Conservation (phyloP, 2,113 vertebrate genomes). For the Astatoreochromis straeleni region DNA sequence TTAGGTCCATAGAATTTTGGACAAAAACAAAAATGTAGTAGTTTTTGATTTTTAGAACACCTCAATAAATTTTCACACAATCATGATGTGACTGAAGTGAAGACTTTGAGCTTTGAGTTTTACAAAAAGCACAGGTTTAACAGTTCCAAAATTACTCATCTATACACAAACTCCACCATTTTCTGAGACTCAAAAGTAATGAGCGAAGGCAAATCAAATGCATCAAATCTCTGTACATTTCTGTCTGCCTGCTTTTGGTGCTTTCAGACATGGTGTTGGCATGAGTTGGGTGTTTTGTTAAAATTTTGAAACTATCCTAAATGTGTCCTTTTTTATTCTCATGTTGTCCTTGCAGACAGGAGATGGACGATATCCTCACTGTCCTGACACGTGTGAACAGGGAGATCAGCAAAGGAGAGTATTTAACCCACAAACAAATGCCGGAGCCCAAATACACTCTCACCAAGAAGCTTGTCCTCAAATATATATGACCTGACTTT, state of each 20-base stretch:
- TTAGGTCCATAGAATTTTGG: background rate
- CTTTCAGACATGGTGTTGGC: background rate
- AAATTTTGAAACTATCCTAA: rapidly evolving
- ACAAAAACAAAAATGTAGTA: background rate
- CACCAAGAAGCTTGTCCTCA: constrained; percentile 78
- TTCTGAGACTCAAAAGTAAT: background rate
- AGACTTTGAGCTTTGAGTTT: background rate
- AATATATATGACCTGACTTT: background rate
- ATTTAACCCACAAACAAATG: constrained; percentile 71
- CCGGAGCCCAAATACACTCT: constrained; percentile 81
- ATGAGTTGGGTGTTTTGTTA: background rate
- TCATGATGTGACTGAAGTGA: too few species aligned
- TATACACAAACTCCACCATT: rapidly evolving
- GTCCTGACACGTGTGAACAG: constrained; percentile 81
- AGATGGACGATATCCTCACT: constrained; percentile 69
- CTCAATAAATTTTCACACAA: background rate
- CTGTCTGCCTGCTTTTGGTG: background rate
- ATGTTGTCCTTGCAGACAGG: background rate
- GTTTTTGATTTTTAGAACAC: rapidly evolving
- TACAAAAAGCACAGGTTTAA: background rate
- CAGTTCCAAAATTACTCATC: rapidly evolving
- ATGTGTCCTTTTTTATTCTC: background rate
- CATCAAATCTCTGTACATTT: background rate
- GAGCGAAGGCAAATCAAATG: rapidly evolving
- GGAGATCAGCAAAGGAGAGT: constrained; percentile 70